Evolutionary conservation across 92 coral and sea anemone genomes (phyloP).

Genomic region (Palythoa caribaeorum): DNA sequence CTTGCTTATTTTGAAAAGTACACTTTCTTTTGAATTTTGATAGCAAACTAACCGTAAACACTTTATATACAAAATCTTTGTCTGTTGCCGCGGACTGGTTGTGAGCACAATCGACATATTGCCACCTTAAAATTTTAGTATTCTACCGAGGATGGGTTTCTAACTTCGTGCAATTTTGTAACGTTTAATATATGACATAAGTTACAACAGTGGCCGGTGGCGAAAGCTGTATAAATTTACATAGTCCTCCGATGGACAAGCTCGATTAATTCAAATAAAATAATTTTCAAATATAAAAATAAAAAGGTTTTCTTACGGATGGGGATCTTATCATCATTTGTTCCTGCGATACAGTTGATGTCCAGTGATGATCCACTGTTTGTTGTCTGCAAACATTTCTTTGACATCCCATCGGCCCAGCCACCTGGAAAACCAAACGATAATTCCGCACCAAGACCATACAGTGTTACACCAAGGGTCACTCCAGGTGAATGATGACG

Average conservation of each 20-base stretch:
- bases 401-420: constrained; percentile 10
- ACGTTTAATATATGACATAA: neutral
- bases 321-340: neutral
- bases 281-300: neutral
- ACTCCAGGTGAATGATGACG: constrained; percentile 19
- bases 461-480: constrained; percentile 2
- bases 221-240: neutral
- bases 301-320: neutral
- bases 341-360: neutral
- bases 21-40: no score
- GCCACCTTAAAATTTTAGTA: neutral
- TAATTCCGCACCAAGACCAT: constrained; percentile 11
- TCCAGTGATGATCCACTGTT: neutral
- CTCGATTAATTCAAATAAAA: neutral
- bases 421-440: constrained; percentile 38
- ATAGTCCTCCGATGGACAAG: neutral
- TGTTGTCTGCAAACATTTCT: neutral
- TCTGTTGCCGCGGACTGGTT: no score
- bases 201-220: no score
- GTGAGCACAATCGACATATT: neutral
- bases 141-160: neutral
- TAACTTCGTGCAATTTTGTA: no score
- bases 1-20: no score
- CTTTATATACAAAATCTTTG: no score
- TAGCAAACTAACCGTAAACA: no score